phyloP scores from a whole-genome alignment of 35 echinoderm and acorn worm species.

The Chiridota heheva region DNA sequence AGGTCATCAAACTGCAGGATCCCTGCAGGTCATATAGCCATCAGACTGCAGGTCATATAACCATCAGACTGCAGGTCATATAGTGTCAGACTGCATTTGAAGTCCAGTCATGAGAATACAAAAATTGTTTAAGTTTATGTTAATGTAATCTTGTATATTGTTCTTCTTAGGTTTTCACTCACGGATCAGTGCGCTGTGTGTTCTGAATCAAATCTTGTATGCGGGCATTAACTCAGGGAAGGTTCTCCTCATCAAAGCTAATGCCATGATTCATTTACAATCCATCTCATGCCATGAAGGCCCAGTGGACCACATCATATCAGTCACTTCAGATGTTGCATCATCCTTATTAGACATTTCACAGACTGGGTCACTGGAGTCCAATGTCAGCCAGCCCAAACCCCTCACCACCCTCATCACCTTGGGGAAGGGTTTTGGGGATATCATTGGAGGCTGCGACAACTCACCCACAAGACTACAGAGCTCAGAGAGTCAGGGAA shows the following conservation, averaged over 20 bases:
- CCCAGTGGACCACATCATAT: constrained; percentile 66
- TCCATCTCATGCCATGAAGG: constrained; percentile 84
- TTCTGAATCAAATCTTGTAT: constrained; percentile 71
- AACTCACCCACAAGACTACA: constrained; percentile 76
- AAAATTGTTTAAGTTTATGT: background rate
- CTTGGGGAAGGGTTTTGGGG: constrained; percentile 73
- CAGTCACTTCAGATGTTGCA: constrained; percentile 1
- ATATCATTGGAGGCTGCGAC: constrained; percentile 66
- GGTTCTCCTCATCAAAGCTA: constrained; percentile 67
- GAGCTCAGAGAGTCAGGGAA: constrained; percentile 65
- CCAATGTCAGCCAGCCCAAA: background rate
- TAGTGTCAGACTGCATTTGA: background rate
- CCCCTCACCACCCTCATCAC: constrained; percentile 55
- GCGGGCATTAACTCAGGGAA: constrained; percentile 75
- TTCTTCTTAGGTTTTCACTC: constrained; percentile 20
- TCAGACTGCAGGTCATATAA: background rate
- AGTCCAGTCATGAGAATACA: background rate
- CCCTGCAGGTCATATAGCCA: no score
- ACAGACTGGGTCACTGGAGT: background rate
- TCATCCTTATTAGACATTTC: constrained; percentile 26
- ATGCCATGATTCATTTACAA: constrained; percentile 47
- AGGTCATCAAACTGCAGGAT: no score
- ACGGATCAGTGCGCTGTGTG: constrained; percentile 63
- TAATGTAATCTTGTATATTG: constrained; percentile 2
- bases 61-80: background rate